phyloP scores from a whole-genome alignment of 2,888 invertebrate genomes.

The Idaea dimidiata region DNA sequence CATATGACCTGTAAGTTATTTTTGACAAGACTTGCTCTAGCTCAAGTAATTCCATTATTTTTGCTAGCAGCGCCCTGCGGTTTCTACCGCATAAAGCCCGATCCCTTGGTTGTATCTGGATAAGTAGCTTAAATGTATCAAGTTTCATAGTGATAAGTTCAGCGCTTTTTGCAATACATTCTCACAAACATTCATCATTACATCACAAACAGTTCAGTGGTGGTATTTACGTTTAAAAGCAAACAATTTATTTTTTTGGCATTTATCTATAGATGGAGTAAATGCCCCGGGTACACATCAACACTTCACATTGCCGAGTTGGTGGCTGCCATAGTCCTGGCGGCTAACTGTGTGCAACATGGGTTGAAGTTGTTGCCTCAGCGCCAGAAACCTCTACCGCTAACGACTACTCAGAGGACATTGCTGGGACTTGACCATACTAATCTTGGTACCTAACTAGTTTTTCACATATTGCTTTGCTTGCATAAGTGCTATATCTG shows the following conservation, averaged over 20 bases:
- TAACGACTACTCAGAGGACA: background rate
- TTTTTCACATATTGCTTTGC: background rate
- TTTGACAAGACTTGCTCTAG: background rate
- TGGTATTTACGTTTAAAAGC: background rate
- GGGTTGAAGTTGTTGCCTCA: background rate
- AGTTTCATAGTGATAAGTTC: background rate
- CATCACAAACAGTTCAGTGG: no score
- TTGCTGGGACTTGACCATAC: conserved; percentile 2
- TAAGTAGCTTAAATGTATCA: background rate
- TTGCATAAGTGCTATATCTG: background rate
- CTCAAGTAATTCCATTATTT: background rate
- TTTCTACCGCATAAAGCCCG: background rate
- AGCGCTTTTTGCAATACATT: background rate
- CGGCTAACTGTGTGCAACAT: background rate
- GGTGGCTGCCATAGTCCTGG: background rate
- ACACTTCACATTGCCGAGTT: background rate
- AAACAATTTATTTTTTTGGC: background rate
- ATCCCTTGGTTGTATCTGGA: background rate
- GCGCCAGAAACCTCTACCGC: background rate
- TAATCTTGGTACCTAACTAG: background rate
- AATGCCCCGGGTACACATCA: conserved; percentile 1
- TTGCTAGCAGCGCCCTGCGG: background rate
- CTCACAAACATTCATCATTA: background rate
- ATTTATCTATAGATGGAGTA: background rate
- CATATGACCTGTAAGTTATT: conserved; percentile 82